Evolutionary conservation across 2,797 vertebrate species (phyloP), one percentile per base, ranked within the genome.

Genomic region (Scolopax bukidnonensis): DNA sequence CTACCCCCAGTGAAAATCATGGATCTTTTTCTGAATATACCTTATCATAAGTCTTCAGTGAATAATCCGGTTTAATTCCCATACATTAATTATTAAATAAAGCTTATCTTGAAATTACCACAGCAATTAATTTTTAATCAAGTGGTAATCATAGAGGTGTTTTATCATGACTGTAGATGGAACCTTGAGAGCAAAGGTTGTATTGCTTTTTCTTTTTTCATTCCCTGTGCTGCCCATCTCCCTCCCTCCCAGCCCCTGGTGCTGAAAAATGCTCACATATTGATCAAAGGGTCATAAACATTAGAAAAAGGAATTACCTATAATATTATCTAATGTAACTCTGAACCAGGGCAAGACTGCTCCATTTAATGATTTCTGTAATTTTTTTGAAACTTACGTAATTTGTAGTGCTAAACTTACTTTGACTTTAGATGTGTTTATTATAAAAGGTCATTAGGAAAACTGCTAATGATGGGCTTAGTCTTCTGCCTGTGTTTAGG

Each of bases 101-200:
- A 12, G 6, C n/a, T 16, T 93, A 57, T 70, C 8, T 84, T 96
- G 81, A 90, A 89, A 85, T 87, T 89, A 74, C 54, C 28, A 65
- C 25, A 84, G 50, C 73, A 91, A 81, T 95, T 85, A 70, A 68
- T 87, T 95, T 94, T 96, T 94, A 83, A 94, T 80, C 60, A 89
- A 48, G 48, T 20, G 80, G 28, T 70, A 32, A 56, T 87, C 38
- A 53, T 6, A 85, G 69, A 89, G 14, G 51, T 87, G n/a, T 69
- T 90, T 90, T 65, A 56, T 75, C 33, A 36, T 86, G 54, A 21
- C 21, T 78, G 18, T 80, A 61, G 53, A 85, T 45, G 51, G 65
- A 85, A 32, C 36, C 17, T 85, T 80, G 79, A 88, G 91, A 94
- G 40, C 33, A 75, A 76, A 81, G 21, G 33, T 50, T 85, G 4